Base-by-base conservation (phyloP, 64 coral and sea anemone species). In the Montipora foliosa region DNA sequence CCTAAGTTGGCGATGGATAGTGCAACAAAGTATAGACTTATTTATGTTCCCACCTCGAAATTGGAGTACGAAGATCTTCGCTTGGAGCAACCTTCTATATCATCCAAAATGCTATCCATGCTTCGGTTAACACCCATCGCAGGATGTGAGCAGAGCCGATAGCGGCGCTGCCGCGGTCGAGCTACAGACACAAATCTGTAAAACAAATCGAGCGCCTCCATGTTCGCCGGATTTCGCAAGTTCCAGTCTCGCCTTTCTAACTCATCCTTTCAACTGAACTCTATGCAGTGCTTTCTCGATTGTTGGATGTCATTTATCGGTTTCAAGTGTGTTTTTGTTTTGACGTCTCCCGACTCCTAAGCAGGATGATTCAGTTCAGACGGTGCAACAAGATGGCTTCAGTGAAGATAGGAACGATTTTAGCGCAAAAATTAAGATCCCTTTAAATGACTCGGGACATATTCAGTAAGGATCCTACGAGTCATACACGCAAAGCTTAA, bases 91-190 rank as follows among this genome's bases (percentile, higher is more conserved):
- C 66, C 82, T 10, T 86, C 82, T 14, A 86, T 60, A 49, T 24
- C 60, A 24, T 86, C 82, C 16, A 86, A 71, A 14, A 72, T 86
- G 66, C 82, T 86, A 11, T 86, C 82, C 47, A 86, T 70, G 37
- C 82, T 86, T 47, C 82, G 82, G 66, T 86, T 86, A 13, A 86
- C 45, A 0, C 16, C 10, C 76, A 49, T 49, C 14, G 14, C 76
- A 8, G 76, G 44, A 8, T 86, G 61, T 14, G 81, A 49, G 19
- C 15, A 12, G 2, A 86, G 64, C 2, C 66, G 82, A 86, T 86
- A 86, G 4, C 82, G 67, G 21, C 82, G 29, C 22, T 67, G 62
- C 46, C 44, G 44, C 53, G 53, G 53, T 48, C 67, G 62, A 48
- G 62, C 61, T 8, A 66, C 64, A 21, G 66, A 64, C 2, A 86